phyloP scores from a whole-genome alignment of 2,888 invertebrate species.

The Lasius fuliginosus region DNA sequence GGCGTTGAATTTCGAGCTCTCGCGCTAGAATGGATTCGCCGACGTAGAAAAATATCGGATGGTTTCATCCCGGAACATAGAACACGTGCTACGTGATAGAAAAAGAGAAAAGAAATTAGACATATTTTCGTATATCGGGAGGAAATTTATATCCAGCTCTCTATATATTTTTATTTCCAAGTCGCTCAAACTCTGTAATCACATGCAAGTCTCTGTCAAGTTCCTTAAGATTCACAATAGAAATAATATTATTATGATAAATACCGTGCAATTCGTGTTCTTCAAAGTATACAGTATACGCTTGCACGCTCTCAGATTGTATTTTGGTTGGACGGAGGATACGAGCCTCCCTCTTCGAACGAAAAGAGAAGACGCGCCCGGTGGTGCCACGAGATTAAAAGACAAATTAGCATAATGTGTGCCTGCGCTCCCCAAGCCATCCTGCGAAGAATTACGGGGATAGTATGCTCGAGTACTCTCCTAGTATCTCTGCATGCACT shows the following conservation, averaged over 20 bases:
- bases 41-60: constrained; percentile 6
- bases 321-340: constrained; percentile 55
- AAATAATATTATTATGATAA: constrained; percentile 41
- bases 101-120: neutral
- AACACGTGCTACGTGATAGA: neutral
- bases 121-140: neutral
- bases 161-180: constrained; percentile 5
- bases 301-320: constrained; percentile 68
- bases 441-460: constrained; percentile 60
- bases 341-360: constrained; percentile 46
- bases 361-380: constrained; percentile 62
- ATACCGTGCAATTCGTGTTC: constrained; percentile 36
- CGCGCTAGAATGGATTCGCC: neutral
- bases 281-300: constrained; percentile 70
- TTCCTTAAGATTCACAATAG: constrained; percentile 9
- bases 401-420: constrained; percentile 84
- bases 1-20: constrained; percentile 16
- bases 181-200: neutral
- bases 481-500: constrained; percentile 59
- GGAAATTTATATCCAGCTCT: neutral
- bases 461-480: constrained; percentile 58
- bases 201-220: neutral
- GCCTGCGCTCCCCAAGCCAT: constrained; percentile 71
- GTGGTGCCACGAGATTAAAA: constrained; percentile 83
- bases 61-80: neutral